phyloP scores from a whole-genome alignment of 2,888 invertebrate genomes.

The Dynastes grantii region DNA sequence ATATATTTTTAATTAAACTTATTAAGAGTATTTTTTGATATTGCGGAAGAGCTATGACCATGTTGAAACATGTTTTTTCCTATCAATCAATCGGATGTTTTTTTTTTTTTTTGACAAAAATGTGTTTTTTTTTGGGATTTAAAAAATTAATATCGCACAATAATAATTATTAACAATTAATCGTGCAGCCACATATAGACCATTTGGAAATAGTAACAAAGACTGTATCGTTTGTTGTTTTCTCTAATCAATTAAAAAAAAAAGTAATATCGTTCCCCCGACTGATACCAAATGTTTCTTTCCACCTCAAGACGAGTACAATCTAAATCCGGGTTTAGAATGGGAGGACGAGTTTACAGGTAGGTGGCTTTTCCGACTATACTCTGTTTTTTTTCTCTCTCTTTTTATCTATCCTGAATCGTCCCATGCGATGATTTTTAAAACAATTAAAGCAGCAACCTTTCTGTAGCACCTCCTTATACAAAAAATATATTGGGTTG shows the following conservation, averaged over 20 bases:
- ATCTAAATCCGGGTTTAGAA: conserved; percentile 99
- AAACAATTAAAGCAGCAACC: not conserved
- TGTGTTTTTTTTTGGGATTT: not conserved
- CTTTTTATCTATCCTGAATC: conserved; percentile 38
- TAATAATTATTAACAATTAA: conserved; percentile 27
- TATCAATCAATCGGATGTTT: not conserved
- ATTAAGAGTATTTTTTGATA: not conserved
- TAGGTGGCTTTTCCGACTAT: conserved; percentile 79
- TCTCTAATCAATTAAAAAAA: conserved; percentile 43
- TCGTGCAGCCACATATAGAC: conserved; percentile 57
- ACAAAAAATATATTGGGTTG: too few relatives aligned
- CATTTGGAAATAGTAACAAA: conserved; percentile 14
- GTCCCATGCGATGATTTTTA: not conserved
- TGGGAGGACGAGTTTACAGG: conserved; percentile 99
- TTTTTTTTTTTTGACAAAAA: too few relatives aligned
- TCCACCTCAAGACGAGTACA: conserved; percentile 96
- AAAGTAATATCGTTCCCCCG: conserved; percentile 53
- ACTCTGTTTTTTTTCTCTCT: conserved; percentile 62
- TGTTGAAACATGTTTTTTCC: not conserved
- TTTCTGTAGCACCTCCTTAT: conserved; percentile 9
- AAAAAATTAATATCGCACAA: not conserved
- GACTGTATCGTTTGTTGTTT: conserved; percentile 49
- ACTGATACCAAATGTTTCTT: conserved; percentile 70
- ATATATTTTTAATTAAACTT: not conserved
- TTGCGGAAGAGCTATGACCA: conserved; percentile 31